These are phyloP conservation scores for Fragariocoptes setiger DNA, from an alignment of 1,140 invertebrate genomes.

Conservation along the genomic window DNA sequence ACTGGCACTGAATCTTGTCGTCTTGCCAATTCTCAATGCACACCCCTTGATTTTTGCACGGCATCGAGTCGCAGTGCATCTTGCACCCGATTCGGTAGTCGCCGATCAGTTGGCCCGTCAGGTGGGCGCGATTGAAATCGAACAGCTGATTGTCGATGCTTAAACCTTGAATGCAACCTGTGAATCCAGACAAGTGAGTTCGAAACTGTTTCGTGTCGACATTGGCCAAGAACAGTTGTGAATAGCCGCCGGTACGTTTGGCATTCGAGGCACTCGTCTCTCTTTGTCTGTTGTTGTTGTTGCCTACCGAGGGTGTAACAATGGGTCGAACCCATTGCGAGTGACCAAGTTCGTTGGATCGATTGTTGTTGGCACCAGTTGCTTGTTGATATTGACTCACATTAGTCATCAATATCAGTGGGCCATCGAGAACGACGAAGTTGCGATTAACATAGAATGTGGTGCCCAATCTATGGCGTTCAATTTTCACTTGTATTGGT, in stretches of 20 bases:
- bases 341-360: slow-evolving; percentile 16
- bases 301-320: slow-evolving; percentile 40
- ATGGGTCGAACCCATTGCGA: slow-evolving; percentile 45
- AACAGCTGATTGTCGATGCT: slow-evolving; percentile 47
- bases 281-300: slow-evolving; percentile 51
- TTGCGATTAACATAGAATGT: slow-evolving; percentile 48
- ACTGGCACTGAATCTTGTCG: slow-evolving; percentile 48
- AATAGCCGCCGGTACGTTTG: no score
- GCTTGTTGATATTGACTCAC: no score
- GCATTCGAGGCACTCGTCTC: no score
- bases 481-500: slow-evolving; percentile 50
- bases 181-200: slow-evolving; percentile 33
- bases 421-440: slow-evolving; percentile 31
- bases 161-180: slow-evolving; percentile 56
- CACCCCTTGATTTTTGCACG: slow-evolving; percentile 48
- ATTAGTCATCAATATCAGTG: slow-evolving; percentile 29
- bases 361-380: slow-evolving; percentile 13
- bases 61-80: slow-evolving; percentile 52
- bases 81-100: slow-evolving; percentile 38
- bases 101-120: slow-evolving; percentile 17
- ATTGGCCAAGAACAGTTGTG: slow-evolving; percentile 58
- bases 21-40: slow-evolving; percentile 64
- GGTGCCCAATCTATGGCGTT: slow-evolving; percentile 30
- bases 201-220: slow-evolving; percentile 24
- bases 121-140: slow-evolving; percentile 22